Evolutionary conservation across 2,113 vertebrate species (phyloP), one percentile per base, ranked within the genome.

Genomic region (Thryonomys swinderianus): DNA sequence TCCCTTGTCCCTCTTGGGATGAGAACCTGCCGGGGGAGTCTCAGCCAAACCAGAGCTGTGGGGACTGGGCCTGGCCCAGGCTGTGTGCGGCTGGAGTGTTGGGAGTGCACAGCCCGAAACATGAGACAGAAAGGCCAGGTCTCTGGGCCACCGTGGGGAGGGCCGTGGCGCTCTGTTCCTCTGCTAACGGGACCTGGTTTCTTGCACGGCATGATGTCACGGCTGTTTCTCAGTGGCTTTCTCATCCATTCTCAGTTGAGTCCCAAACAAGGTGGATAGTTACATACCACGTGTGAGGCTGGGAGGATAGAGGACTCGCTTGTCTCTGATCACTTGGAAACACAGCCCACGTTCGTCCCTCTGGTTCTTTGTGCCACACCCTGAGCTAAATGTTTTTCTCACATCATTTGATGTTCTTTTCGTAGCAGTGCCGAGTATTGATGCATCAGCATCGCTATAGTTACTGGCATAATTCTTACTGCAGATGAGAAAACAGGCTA

Each of bases 21-120:
- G 57, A 95, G 74, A 62, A 45, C n/a, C n/a, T 48, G 40, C 34
- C 13, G 61, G 85, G 13, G 62, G 45, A 92, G 37, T 86, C 84
- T 27, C 37, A 59, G 42, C 61, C 51, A 57, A 74, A 81, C 9
- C 71, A 20, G 71, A 62, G 18, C 16, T 4, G 20, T 34, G 80
- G 34, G 71, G 12, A 6, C 57, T 5, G 9, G 67, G 53, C 67
- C 21, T 4, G 48, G 42, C 20, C 34, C 45, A 45, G 81, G 53
- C 34, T 23, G 37, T 17, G 8, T 18, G 18, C 53, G 42, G 40
- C 42, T n/a, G 17, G 40, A 48, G 17, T 37, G 2, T 48, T 21
- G 64, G 80, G 57, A 17, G 18, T 1, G 0, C 0, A 0, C 20
- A 27, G 45, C 40, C 79, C 40, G 25, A 20, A 84, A 51, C 18